Percentiles rank a stretch among this genome's conserved stretches.
These are phyloP conservation scores for Hirtodrosophila alboralis DNA, from an alignment of 2,888 invertebrate genomes.

Conservation along the genomic window DNA sequence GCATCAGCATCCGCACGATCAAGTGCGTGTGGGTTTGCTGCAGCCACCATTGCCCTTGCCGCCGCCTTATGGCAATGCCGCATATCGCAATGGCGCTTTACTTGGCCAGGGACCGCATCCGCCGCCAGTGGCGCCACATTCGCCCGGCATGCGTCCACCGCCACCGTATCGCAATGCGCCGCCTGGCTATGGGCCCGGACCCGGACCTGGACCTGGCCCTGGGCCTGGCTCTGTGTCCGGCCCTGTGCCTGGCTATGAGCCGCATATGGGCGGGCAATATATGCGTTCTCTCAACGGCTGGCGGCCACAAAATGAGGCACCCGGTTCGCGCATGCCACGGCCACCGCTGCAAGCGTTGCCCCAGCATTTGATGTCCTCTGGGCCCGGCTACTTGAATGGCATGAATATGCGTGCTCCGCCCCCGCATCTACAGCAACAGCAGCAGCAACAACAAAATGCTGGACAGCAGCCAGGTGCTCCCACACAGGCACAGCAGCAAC, in stretches of 20 bases:
- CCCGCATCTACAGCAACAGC: constrained; percentile 57
- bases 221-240: constrained; percentile 15
- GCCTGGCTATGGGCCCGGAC: constrained; percentile 52
- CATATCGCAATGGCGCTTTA: constrained; percentile 57
- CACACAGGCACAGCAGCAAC: constrained; percentile 37
- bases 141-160: constrained; percentile 66
- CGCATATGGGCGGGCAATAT: constrained; percentile 48
- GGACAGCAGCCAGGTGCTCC: constrained; percentile 22
- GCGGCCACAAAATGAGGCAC: constrained; percentile 74
- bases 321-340: constrained; percentile 85
- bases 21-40: constrained; percentile 66
- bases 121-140: constrained; percentile 36
- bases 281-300: constrained; percentile 72
- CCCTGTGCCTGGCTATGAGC: constrained; percentile 52
- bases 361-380: constrained; percentile 57
- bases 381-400: constrained; percentile 67
- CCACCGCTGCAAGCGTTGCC: constrained; percentile 83
- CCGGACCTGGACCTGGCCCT: constrained; percentile 32
- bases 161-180: constrained; percentile 71
- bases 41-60: constrained; percentile 55
- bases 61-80: constrained; percentile 43
- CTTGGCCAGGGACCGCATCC: constrained; percentile 54
- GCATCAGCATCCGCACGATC: constrained; percentile 45
- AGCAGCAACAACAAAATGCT: constrained; percentile 39
- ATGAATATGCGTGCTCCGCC: constrained; percentile 66